Conservation (phyloP, 2,113 vertebrate species). For the Pteropus alecto region DNA sequence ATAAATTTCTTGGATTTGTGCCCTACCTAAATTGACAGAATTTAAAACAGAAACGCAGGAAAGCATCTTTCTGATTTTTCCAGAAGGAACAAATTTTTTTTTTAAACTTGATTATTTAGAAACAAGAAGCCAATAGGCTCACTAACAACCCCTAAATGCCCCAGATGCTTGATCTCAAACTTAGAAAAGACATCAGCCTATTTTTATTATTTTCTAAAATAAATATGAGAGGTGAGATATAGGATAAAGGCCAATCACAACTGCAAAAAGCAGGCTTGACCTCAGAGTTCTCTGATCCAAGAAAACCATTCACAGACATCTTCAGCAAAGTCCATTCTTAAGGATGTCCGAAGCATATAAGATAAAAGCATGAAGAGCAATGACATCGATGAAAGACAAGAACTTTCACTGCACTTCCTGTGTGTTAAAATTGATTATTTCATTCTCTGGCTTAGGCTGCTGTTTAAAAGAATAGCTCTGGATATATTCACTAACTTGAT, state of each 20-base stretch:
- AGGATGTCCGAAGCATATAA: background rate
- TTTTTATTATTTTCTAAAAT: conserved; percentile 7
- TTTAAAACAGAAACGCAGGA: conserved; percentile 54
- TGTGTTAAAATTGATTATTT: background rate
- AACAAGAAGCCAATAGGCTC: background rate
- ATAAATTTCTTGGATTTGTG: conserved; percentile 35
- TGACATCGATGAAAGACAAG: background rate
- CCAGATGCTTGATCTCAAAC: background rate
- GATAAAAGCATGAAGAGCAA: background rate
- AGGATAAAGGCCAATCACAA: background rate
- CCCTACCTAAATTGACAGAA: conserved; percentile 40
- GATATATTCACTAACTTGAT: background rate
- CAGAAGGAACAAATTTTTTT: conserved; percentile 25
- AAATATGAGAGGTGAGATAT: background rate
- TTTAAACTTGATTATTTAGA: conserved; percentile 16
- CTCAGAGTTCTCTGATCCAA: background rate
- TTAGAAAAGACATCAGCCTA: background rate
- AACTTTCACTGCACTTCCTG: background rate
- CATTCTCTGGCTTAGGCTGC: background rate
- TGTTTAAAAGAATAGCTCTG: background rate
- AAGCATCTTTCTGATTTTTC: conserved; percentile 27
- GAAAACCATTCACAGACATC: background rate
- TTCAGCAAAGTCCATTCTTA: background rate
- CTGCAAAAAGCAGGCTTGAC: background rate
- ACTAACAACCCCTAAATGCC: conserved; percentile 9